Conservation (phyloP, 2,113 vertebrate genomes). For the Pica pica region DNA sequence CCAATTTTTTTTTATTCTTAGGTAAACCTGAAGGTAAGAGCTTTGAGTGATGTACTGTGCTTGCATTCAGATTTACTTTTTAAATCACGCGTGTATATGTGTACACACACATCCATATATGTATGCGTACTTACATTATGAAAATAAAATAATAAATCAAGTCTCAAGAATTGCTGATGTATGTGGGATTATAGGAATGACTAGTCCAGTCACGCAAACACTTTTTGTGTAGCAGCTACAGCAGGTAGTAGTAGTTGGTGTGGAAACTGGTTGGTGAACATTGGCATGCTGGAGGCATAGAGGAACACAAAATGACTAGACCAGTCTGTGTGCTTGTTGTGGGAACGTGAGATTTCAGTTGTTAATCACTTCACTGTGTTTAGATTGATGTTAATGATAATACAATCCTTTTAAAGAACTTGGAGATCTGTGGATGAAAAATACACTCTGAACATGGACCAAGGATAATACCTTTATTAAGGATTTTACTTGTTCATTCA, state of each 20-base stretch:
- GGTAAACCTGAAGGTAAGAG: conserved; percentile 75
- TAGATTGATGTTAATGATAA: not conserved
- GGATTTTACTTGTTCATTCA: not conserved
- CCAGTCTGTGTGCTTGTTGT: not conserved
- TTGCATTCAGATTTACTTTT: not conserved
- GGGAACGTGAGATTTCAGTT: not conserved
- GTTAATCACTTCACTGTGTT: not conserved
- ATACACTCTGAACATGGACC: not conserved
- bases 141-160: not conserved
- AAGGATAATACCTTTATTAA: not conserved
- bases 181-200: not conserved
- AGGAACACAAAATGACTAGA: not conserved
- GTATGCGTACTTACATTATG: not conserved
- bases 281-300: not conserved
- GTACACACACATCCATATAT: not conserved
- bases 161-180: not conserved
- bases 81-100: not conserved
- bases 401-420: not conserved
- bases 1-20: conserved; percentile 23
- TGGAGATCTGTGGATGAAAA: not conserved
- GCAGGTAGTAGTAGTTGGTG: not conserved
- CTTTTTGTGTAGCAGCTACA: not conserved
- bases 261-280: not conserved
- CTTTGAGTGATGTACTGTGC: not conserved
- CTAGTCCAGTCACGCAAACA: not conserved